A percentile compares a stretch with the other conserved stretches of the same genome.
Conservation (phyloP, 1,140 invertebrate genomes). For the Cydia fagiglandana region DNA sequence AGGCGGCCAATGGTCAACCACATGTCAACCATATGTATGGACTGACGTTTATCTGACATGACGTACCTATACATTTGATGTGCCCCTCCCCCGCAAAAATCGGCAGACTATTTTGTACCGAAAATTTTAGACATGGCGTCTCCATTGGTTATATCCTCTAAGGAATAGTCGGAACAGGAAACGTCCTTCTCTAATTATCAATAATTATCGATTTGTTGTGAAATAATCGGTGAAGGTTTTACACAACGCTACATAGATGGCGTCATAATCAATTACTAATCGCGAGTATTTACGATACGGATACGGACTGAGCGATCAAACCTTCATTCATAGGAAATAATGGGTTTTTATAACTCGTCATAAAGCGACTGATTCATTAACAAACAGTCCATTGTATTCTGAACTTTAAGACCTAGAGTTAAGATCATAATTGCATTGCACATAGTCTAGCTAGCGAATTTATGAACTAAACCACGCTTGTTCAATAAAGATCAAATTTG, state of each 20-base stretch:
- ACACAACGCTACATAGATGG: background rate
- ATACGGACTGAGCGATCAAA: background rate
- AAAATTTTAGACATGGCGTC: too few species aligned
- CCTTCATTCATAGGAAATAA: background rate
- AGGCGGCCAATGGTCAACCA: too few species aligned
- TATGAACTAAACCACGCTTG: background rate
- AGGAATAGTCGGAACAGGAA: background rate
- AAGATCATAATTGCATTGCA: background rate
- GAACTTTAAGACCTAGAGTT: background rate
- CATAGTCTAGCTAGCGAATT: background rate
- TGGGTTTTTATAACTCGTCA: background rate
- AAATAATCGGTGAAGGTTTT: too few species aligned
- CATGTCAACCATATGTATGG: too few species aligned
- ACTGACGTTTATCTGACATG: too few species aligned
- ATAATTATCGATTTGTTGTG: too few species aligned
- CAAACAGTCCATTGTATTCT: background rate
- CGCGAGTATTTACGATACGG: background rate
- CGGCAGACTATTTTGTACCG: too few species aligned
- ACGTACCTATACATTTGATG: too few species aligned
- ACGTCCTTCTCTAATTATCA: too few species aligned
- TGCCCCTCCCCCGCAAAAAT: too few species aligned
- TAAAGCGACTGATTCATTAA: background rate
- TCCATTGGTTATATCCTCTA: too few species aligned
- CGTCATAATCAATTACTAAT: background rate
- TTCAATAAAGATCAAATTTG: background rate